Percentiles rank a stretch among this genome's conserved stretches.
Evolutionary conservation across 2,797 vertebrate species (phyloP).

Genomic region (Pachyuromys duprasi): DNA sequence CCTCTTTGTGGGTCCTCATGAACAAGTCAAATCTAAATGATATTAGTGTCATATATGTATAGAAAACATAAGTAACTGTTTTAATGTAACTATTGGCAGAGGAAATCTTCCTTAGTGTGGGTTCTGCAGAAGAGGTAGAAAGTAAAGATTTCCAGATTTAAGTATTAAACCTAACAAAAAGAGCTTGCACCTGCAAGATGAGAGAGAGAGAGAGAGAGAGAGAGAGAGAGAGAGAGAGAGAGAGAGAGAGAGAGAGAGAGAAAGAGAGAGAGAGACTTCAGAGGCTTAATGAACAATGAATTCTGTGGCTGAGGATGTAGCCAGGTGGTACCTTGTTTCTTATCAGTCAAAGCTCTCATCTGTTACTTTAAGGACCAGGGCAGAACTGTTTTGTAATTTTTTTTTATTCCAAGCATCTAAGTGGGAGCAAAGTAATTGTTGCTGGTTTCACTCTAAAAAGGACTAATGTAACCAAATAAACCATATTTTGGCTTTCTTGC

Average conservation of each 20-base stretch:
- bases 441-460: background rate
- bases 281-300: background rate
- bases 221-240: too few species aligned
- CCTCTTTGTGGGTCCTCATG: background rate
- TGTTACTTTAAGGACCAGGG: background rate
- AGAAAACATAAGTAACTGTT: background rate
- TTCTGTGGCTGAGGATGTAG: background rate
- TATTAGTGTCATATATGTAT: background rate
- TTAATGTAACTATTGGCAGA: background rate
- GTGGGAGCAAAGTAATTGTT: background rate
- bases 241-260: too few species aligned
- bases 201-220: too few species aligned
- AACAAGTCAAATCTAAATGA: background rate
- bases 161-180: background rate
- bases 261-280: background rate
- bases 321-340: background rate
- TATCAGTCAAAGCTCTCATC: background rate
- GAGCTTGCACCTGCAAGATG: background rate
- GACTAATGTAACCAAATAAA: conserved; percentile 37
- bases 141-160: background rate
- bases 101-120: background rate
- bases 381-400: background rate
- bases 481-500: conserved; percentile 16
- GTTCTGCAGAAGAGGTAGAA: background rate
- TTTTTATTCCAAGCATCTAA: background rate